Evolutionary conservation across 1,140 invertebrate genomes (phyloP), one percentile per base, ranked within the genome.

Genomic region (Hylaeus anthracinus): DNA sequence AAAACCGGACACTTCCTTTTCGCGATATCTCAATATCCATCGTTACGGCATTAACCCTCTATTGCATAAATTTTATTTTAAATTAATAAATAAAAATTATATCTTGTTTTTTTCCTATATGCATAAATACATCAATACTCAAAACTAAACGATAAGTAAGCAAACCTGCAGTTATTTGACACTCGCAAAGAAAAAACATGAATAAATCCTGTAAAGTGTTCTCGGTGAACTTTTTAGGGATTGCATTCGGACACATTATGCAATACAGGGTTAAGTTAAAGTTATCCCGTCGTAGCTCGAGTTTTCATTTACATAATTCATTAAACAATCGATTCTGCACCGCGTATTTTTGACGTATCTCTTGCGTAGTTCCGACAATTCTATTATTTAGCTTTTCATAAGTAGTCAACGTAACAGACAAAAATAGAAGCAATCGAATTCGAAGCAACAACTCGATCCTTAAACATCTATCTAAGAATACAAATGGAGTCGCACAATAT

Each of bases 401-500:
- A 55, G 61, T 55, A 74, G 45, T 82, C 67, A 70, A 85, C 83
- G 63, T 81, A 85, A 85, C 79, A 82, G 63, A 76, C 80, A 64
- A 86, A 71, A 79, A 64, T 86, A 85, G 69, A 83, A 85, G 63
- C 65, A 86, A 83, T 72, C 37, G 73, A 67, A 86, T 76, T 83
- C 75, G 64, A 86, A 86, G 69, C 72, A 83, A 83, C 64, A 86
- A 86, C 60, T 83, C 55, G 84, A 81, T 81, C 61, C 81, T 86
- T 83, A 86, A 83, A 86, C 63, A 69, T 83, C 85, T 80, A 86
- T 51, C 77, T 86, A 86, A 86, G 41, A 85, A 82, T 86, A 86
- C 72, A 72, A 79, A 86, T 72, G 85, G 85, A 87, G 85, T 86
- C 85, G 85, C 70, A 84, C 81, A 63, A 86, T 84, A 77, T 86